phyloP scores from a whole-genome alignment of 2,113 vertebrate genomes.

The Thomomys bottae region DNA sequence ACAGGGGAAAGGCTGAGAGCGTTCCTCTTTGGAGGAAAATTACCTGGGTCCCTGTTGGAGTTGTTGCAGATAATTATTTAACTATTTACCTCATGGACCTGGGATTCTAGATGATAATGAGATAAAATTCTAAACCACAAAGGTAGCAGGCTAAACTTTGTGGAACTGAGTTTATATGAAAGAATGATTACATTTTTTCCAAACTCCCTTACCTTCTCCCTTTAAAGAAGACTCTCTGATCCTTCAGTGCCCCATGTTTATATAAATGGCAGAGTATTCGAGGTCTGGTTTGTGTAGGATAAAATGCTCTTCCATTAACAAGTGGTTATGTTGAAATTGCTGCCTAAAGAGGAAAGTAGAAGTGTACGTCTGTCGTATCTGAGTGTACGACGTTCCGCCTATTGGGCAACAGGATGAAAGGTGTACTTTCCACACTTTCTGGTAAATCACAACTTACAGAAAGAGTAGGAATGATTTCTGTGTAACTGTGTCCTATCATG shows the following conservation, averaged over 20 bases:
- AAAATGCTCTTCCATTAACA: neutral
- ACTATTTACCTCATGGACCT: neutral
- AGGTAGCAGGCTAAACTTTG: neutral
- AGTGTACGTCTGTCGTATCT: neutral
- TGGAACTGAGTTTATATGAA: neutral
- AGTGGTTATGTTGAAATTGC: neutral
- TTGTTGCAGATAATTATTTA: neutral
- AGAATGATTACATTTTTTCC: neutral
- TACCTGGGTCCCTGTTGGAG: fast-evolving
- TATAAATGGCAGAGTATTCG: neutral
- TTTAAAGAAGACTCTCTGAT: neutral
- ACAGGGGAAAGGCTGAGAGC: neutral
- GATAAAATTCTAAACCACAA: neutral
- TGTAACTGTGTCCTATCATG: neutral
- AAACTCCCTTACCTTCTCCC: neutral
- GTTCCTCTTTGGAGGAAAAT: neutral
- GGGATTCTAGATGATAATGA: neutral
- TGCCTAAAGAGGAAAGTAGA: neutral
- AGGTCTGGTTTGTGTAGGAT: neutral
- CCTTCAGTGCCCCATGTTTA: neutral
- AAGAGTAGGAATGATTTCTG: neutral
- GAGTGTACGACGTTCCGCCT: neutral
- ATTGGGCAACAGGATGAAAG: neutral
- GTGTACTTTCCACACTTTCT: fast-evolving
- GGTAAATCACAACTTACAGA: neutral